Conservation (phyloP, 2,888 invertebrate genomes). For the Ormyrus thymus region DNA sequence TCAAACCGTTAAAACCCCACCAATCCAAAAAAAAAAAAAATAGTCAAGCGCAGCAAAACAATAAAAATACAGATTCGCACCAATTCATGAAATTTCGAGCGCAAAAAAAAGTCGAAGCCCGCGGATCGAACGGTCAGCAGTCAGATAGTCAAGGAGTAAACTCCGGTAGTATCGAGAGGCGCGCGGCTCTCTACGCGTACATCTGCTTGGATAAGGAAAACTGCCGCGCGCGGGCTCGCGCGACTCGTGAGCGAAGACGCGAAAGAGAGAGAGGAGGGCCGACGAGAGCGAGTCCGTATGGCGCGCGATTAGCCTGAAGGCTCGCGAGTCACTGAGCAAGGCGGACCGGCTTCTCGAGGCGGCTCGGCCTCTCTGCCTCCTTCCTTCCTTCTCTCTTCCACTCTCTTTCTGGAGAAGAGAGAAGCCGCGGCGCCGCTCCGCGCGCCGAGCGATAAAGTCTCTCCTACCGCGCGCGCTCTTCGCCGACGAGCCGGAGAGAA, state of each 20-base stretch:
- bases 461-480: neutral
- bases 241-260: neutral
- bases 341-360: slow-evolving; percentile 57
- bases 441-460: slow-evolving; percentile 24
- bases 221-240: neutral
- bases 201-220: neutral
- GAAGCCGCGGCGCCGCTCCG: slow-evolving; percentile 2
- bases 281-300: neutral
- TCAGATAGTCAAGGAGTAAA: neutral
- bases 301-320: slow-evolving; percentile 69
- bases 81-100: no score
- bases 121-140: neutral
- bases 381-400: slow-evolving; percentile 21
- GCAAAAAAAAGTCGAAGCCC: no score
- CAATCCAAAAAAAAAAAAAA: no score
- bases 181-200: no score
- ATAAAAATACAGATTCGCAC: no score
- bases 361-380: slow-evolving; percentile 33
- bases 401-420: slow-evolving; percentile 46
- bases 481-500: neutral
- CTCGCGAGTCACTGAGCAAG: slow-evolving; percentile 71
- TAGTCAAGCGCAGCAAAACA: no score
- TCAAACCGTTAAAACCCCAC: no score
- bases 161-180: no score
- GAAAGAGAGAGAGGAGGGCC: neutral